phyloP scores from a whole-genome alignment of 2,888 invertebrate genomes.

The Sphinx pinastri region DNA sequence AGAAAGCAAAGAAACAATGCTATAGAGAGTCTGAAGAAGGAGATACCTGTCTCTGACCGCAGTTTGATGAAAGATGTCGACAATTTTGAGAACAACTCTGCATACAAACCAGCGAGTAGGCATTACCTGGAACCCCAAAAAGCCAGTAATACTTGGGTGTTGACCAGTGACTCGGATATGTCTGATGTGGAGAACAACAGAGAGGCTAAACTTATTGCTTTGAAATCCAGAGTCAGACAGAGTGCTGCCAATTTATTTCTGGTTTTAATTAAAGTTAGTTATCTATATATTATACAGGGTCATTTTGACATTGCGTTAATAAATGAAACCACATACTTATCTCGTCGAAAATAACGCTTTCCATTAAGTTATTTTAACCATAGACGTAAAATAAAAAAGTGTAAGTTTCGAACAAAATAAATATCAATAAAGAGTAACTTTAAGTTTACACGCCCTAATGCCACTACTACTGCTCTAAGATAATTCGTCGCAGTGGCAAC shows the following conservation, averaged over 20 bases:
- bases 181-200: constrained; percentile 85
- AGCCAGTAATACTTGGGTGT: constrained; percentile 59
- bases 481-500: too few relatives aligned
- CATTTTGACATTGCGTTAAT: too few relatives aligned
- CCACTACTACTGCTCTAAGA: too few relatives aligned
- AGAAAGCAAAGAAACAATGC: constrained; percentile 77
- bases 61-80: constrained; percentile 74
- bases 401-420: too few relatives aligned
- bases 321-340: too few relatives aligned
- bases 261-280: constrained; percentile 81
- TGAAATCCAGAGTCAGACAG: constrained; percentile 86
- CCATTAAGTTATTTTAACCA: too few relatives aligned
- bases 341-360: too few relatives aligned
- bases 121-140: constrained; percentile 66
- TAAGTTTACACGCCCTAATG: too few relatives aligned
- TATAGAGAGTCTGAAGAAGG: constrained; percentile 74
- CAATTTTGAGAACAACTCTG: constrained; percentile 67
- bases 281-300: too few relatives aligned
- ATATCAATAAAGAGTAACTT: too few relatives aligned
- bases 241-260: constrained; percentile 86
- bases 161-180: constrained; percentile 88
- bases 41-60: constrained; percentile 73
- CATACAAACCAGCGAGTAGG: constrained; percentile 69
- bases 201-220: constrained; percentile 74
- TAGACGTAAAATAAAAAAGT: too few relatives aligned